phyloP scores from a whole-genome alignment of 2,113 vertebrate species.

The Siniperca chuatsi region DNA sequence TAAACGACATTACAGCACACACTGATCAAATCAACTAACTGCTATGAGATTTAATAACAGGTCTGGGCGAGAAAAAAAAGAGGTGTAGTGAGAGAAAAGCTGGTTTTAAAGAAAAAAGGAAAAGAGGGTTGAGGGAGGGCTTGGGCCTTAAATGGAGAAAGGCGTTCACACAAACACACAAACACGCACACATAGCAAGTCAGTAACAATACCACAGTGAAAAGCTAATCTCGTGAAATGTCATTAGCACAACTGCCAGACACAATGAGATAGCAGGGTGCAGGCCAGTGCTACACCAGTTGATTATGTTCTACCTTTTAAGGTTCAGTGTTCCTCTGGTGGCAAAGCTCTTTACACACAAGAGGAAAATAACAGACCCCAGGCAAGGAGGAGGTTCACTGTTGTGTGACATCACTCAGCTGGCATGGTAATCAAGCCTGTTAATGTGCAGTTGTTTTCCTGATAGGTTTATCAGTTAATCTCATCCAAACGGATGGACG shows the following conservation, averaged over 20 bases:
- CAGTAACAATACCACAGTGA: slow-evolving; percentile 43
- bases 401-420: slow-evolving; percentile 18
- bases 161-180: not conserved
- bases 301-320: slow-evolving; percentile 71
- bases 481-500: slow-evolving; percentile 13
- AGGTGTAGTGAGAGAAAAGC: slow-evolving; percentile 16
- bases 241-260: slow-evolving; percentile 67
- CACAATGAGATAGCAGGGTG: slow-evolving; percentile 56
- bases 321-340: slow-evolving; percentile 46
- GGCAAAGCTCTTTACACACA: slow-evolving; percentile 34
- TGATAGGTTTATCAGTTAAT: slow-evolving; percentile 48
- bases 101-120: not conserved
- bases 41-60: slow-evolving; percentile 70
- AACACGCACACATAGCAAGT: slow-evolving; percentile 29
- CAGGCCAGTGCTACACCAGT: slow-evolving; percentile 22
- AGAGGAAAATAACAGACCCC: slow-evolving; percentile 42
- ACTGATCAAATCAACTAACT: slow-evolving; percentile 76
- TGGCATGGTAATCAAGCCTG: slow-evolving; percentile 27
- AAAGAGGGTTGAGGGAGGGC: not conserved
- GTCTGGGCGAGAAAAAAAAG: slow-evolving; percentile 9
- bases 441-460: slow-evolving; percentile 40
- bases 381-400: slow-evolving; percentile 4
- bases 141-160: slow-evolving; percentile 18
- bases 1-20: slow-evolving; percentile 64
- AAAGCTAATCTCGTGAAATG: slow-evolving; percentile 69